Base-by-base conservation (phyloP, 2,888 invertebrate species). In the Hermaeophaga mercurialis region DNA sequence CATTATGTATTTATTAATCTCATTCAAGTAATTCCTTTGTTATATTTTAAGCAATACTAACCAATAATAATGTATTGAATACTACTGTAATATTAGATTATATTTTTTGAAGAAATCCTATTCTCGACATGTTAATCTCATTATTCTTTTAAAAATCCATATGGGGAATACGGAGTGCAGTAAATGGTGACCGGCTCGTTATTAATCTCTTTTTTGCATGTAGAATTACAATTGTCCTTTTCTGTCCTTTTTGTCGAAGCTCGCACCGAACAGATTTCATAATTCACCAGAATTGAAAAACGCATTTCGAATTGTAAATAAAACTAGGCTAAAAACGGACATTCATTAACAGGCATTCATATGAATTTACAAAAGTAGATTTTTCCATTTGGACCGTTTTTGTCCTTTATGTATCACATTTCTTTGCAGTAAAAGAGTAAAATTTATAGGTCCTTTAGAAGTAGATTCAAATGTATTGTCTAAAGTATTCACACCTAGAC, bases 191-290 rank as follows among this genome's bases (percentile, higher is more conserved):
- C 24, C 39, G 39, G 39, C 41, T 59, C 50, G 41, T 46, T 50
- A 56, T 54, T 50, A 57, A 54, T 56, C 54, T 49, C 50, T 52
- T 56, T 56, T 62, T 47, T 57, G 59, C 62, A 62, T 62, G 59
- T 58, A 44, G 45, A 62, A 62, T 60, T 58, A 62, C 54, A 53
- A 48, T 58, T 61, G 56, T 61, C 54, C 50, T 61, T 61, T 61
- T 58, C 26, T 34, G 26, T 22, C 18, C 49, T 57, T 55, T 56
- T 46, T 49, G 49, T 49, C 19, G 31, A 12, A 15, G 38, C 38
- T 12, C 58, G 47, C 38, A 15, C 39, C 39, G 54, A 56, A 61
- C 50, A 45, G 47, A 56, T 61, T 60, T 55, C 34, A 54, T 49
- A 58, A 58, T 61, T 52, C 58, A 50, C 34, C 41, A 17, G 49